phyloP scores from a whole-genome alignment of 92 coral and sea anemone species.

The Anthopleura xanthogrammica region DNA sequence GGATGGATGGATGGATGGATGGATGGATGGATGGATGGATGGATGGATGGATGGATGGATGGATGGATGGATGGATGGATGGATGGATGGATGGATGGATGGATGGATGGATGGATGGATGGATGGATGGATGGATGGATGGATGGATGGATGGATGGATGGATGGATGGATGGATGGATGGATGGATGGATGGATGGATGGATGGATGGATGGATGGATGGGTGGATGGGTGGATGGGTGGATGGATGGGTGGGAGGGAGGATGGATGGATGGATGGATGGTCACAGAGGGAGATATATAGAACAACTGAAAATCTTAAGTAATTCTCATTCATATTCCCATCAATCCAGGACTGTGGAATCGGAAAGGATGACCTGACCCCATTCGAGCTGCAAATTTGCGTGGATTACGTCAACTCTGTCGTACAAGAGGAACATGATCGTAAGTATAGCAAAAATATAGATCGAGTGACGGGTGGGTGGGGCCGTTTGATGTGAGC shows the following conservation, averaged over 20 bases:
- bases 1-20: no score
- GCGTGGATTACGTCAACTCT: constrained; percentile 91
- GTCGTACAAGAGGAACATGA: constrained; percentile 94
- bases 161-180: no score
- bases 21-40: no score
- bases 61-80: no score
- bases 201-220: neutral
- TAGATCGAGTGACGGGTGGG: neutral
- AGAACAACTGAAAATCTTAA: no score
- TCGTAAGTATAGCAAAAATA: constrained; percentile 54
- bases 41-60: no score
- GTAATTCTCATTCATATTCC: neutral
- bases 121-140: no score
- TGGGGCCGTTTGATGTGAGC: neutral
- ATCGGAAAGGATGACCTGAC: constrained; percentile 91
- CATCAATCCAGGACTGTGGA: constrained; percentile 81
- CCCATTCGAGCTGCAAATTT: constrained; percentile 86
- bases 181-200: neutral
- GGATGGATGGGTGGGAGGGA: neutral
- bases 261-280: neutral
- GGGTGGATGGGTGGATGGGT: neutral
- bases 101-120: no score
- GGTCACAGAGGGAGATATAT: neutral
- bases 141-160: no score
- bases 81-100: neutral